Evolutionary conservation across 1,140 invertebrate genomes (phyloP), one percentile per base, ranked within the genome.

Genomic region (Sipha flava): DNA sequence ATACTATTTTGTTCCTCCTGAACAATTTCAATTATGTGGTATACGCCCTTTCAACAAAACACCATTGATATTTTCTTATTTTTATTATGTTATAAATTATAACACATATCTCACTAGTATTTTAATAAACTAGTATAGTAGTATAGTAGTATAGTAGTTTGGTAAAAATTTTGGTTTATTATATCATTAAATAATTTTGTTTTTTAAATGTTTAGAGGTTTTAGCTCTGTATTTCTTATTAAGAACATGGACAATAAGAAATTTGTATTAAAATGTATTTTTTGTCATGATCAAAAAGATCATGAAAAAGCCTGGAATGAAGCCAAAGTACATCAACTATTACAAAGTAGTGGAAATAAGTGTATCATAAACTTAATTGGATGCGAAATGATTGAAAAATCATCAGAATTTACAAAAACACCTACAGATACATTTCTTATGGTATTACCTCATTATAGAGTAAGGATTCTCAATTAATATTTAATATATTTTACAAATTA

Each of bases 211-310:
- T 89, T 80, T 84, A 95, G 94, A 31, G 94, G 94, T 23, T 95
- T 95, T 83, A 95, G 93, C 84, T 90, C 90, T 80, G 92, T 96
- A 77, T 90, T 92, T 82, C 86, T 95, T 81, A 90, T 93, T 3
- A 92, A 95, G 85, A 91, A 94, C 86, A 82, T 86, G n/a, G 80
- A 86, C 12, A 90, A 90, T 82, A 90, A 91, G 81, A 87, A 89
- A 79, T 95, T 90, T 88, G 94, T 94, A 14, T 85, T 95, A 47
- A 96, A 96, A 86, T 89, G 92, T 83, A 94, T 95, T 57, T 88
- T 89, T 54, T 94, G 93, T 84, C 93, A 95, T 85, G 90, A 90
- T 73, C 86, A 90, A 81, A 92, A 94, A 81, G 94, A 96, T 84
- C 91, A 94, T 83, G 88, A 89, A 82, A 85, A 89, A 80, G 93